These are phyloP conservation scores for Neotoxoptera formosana DNA, from an alignment of 1,140 invertebrate species.

Conservation along the genomic window DNA sequence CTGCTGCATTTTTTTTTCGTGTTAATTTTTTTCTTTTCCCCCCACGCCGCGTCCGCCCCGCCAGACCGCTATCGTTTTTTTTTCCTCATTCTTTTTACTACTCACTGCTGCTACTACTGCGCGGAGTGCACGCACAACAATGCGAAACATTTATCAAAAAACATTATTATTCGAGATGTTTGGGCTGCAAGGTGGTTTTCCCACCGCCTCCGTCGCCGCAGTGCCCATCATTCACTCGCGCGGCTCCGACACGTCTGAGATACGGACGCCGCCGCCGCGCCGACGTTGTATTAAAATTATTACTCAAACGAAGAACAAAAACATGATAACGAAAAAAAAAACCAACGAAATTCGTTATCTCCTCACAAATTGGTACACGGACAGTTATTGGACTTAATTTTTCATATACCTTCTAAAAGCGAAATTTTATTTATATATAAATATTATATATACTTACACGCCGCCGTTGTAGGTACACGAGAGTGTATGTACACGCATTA, in stretches of 20 bases:
- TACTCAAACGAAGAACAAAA: not conserved
- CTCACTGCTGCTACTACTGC: not conserved
- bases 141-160: constrained; percentile 54
- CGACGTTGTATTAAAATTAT: constrained; percentile 28
- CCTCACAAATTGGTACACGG: constrained; percentile 19
- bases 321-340: not conserved
- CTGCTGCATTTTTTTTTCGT: not conserved
- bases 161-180: constrained; percentile 46
- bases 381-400: constrained; percentile 26
- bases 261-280: not conserved
- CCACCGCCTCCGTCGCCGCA: not conserved
- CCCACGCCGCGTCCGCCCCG: not conserved
- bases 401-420: not conserved
- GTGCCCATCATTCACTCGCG: not conserved
- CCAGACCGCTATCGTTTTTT: not conserved
- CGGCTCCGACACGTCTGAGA: not conserved
- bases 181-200: constrained; percentile 3
- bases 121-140: not conserved
- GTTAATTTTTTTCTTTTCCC: not conserved
- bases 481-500: not conserved
- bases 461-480: not conserved
- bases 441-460: not conserved
- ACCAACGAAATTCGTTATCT: not conserved
- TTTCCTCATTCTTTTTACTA: not conserved
- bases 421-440: not conserved